Conservation (phyloP, 2,797 vertebrate genomes). For the Dendrocincla fuliginosa region DNA sequence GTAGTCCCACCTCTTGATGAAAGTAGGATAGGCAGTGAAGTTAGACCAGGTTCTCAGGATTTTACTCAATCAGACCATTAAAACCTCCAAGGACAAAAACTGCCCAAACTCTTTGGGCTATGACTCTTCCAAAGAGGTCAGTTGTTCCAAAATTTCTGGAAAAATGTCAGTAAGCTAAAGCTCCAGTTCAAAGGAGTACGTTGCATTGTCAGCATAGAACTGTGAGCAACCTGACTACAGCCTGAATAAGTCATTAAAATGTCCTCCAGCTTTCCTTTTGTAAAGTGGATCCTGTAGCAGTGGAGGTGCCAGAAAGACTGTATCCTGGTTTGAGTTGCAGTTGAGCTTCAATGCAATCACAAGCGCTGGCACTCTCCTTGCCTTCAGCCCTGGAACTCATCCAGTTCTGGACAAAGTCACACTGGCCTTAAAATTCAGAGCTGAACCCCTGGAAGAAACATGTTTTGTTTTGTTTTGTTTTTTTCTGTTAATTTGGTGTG, state of each 20-base stretch:
- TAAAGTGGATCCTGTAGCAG: neutral
- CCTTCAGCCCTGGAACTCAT: neutral
- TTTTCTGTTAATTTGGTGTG: neutral
- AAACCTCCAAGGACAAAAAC: neutral
- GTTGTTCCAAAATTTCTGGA: neutral
- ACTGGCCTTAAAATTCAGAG: neutral
- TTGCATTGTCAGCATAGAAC: constrained; percentile 5
- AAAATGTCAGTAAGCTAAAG: neutral
- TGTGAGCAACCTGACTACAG: neutral
- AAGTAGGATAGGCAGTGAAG: neutral
- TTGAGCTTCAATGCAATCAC: neutral
- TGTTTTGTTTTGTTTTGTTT: rapidly evolving
- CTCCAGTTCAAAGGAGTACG: neutral
- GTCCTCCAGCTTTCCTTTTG: neutral
- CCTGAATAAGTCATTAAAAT: constrained; percentile 25
- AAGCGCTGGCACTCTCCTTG: neutral
- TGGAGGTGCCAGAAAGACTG: constrained; percentile 32
- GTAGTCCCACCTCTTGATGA: neutral
- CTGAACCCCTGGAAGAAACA: neutral
- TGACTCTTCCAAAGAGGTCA: neutral
- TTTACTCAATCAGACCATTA: neutral
- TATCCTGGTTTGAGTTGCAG: neutral
- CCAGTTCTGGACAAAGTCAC: constrained; percentile 11
- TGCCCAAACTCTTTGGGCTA: neutral
- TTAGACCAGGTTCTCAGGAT: neutral